Evolutionary conservation across 2,797 vertebrate genomes (phyloP).

Genomic region (Hippopotamyrus pictus): DNA sequence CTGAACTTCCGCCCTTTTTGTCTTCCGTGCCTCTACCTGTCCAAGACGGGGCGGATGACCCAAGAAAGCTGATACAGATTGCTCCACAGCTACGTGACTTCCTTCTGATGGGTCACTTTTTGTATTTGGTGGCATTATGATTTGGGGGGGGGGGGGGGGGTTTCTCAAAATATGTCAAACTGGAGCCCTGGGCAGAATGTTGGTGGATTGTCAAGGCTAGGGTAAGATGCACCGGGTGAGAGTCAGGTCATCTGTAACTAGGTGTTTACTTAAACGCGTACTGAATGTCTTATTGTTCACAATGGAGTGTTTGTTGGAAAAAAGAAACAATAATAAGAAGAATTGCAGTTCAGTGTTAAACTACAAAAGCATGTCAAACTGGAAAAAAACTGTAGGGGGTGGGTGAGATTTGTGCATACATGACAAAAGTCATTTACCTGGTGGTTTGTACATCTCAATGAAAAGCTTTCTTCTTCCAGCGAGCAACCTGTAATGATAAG

Average conservation of each 20-base stretch:
- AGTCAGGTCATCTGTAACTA: neutral
- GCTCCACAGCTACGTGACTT: neutral
- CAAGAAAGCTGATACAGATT: neutral
- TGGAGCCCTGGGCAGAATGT: neutral
- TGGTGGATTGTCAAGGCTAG: neutral
- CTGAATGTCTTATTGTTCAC: neutral
- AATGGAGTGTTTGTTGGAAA: neutral
- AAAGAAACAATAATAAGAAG: neutral
- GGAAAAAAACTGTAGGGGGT: neutral
- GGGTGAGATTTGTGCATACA: neutral
- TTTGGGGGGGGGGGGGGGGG: neutral
- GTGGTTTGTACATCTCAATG: conserved; percentile 92
- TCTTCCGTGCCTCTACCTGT: neutral
- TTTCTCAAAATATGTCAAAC: neutral
- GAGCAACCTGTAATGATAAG: conserved; percentile 68
- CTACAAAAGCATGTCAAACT: neutral
- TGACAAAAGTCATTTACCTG: conserved; percentile 65
- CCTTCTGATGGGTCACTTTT: neutral
- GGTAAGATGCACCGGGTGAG: neutral
- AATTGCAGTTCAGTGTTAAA: neutral
- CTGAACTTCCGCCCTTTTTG: conserved; percentile 5
- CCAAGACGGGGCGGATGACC: neutral
- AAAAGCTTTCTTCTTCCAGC: conserved; percentile 92
- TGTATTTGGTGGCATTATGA: neutral
- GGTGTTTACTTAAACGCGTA: neutral